phyloP scores from a whole-genome alignment of 1,140 invertebrate genomes.

The Pygmarrhopalites habei region DNA sequence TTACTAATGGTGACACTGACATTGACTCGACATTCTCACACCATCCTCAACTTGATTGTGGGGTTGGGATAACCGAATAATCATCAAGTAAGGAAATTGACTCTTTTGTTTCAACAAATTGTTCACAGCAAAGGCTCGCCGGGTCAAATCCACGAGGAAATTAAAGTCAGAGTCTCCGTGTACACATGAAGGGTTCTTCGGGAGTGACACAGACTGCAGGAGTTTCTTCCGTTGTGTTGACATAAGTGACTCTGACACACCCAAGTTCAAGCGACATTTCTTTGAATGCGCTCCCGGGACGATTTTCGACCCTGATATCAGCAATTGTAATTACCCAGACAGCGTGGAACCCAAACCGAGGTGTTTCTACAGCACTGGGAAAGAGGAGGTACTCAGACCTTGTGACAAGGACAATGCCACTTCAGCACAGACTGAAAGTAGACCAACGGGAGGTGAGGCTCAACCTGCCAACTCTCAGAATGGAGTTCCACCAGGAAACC shows the following conservation, averaged over 20 bases:
- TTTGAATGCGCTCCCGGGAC: conserved; percentile 43
- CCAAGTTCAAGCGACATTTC: conserved; percentile 50
- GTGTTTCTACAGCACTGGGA: conserved; percentile 1
- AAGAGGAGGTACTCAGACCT: neutral
- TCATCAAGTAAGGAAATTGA: too few relatives aligned
- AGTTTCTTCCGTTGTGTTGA: conserved; percentile 71
- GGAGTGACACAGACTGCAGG: conserved; percentile 50
- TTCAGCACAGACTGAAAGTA: neutral
- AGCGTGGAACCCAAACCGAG: conserved; percentile 16
- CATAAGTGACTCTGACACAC: conserved; percentile 50
- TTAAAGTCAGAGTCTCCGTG: conserved; percentile 10
- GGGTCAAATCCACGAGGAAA: conserved; percentile 14
- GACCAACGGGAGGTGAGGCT: neutral
- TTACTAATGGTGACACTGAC: too few relatives aligned
- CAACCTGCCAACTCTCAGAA: conserved; percentile 5
- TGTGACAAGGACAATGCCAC: conserved; percentile 16
- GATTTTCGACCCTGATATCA: conserved; percentile 39
- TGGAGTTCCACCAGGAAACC: neutral
- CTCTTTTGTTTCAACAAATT: too few relatives aligned
- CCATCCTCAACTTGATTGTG: too few relatives aligned
- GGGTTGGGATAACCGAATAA: too few relatives aligned
- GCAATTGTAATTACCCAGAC: conserved; percentile 16
- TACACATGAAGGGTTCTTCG: conserved; percentile 22
- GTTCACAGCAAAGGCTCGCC: conserved; percentile 9
- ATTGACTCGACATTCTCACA: too few relatives aligned